Evolutionary conservation across 2,888 invertebrate species (phyloP).

Genomic region (Apomyelois bistriatella): DNA sequence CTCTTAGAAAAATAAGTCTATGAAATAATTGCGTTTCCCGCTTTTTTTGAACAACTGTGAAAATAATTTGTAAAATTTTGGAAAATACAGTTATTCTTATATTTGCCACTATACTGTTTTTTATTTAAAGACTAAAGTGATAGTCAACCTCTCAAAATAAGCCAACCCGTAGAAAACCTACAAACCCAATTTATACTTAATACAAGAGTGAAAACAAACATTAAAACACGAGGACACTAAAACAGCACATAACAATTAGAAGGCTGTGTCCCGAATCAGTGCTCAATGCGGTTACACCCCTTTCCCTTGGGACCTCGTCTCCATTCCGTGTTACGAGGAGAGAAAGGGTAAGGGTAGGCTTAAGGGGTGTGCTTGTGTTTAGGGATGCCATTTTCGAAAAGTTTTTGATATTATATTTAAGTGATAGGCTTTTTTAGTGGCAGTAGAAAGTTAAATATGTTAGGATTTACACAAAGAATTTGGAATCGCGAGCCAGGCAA

Average conservation of each 20-base stretch:
- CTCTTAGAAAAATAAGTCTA: too few relatives aligned
- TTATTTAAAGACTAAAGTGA: too few relatives aligned
- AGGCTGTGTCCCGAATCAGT: slow-evolving; percentile 26
- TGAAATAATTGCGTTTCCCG: too few relatives aligned
- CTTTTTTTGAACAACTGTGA: too few relatives aligned
- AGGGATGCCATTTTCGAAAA: background rate
- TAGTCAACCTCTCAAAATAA: too few relatives aligned
- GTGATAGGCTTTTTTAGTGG: background rate
- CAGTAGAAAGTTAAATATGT: too few relatives aligned
- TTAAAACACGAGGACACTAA: slow-evolving; percentile 17
- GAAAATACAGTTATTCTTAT: too few relatives aligned
- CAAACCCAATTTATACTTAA: slow-evolving; percentile 8
- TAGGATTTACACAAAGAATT: too few relatives aligned
- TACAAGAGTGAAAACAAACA: slow-evolving; percentile 1
- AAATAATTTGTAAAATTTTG: too few relatives aligned
- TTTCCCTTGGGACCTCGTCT: slow-evolving; percentile 32
- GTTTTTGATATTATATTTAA: background rate
- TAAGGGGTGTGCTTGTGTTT: slow-evolving; percentile 8
- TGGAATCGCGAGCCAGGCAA: too few relatives aligned
- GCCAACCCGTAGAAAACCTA: slow-evolving; percentile 15
- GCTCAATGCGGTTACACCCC: slow-evolving; percentile 20
- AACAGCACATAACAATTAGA: slow-evolving; percentile 45
- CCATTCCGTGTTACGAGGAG: slow-evolving; percentile 61
- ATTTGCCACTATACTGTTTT: too few relatives aligned
- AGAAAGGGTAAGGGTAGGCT: slow-evolving; percentile 34